phyloP scores from a whole-genome alignment of 2,113 vertebrate genomes.

The Planiliza haematocheilus region DNA sequence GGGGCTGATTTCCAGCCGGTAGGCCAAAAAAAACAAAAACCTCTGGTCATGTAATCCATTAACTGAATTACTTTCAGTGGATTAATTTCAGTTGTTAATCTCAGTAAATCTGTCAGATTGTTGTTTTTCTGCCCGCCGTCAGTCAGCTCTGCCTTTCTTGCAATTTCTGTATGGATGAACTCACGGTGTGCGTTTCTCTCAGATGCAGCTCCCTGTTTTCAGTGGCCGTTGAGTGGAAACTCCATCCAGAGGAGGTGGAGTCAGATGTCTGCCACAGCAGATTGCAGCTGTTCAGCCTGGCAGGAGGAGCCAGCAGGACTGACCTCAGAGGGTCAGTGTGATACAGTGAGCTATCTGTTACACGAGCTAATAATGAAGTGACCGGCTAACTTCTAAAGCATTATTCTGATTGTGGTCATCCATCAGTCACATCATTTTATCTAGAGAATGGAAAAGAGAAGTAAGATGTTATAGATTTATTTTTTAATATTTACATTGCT shows the following conservation, averaged over 20 bases:
- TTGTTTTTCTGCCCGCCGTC: background rate
- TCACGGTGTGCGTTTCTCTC: background rate
- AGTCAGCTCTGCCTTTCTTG: background rate
- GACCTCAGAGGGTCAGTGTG: conserved; percentile 69
- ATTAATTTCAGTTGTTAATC: conserved; percentile 19
- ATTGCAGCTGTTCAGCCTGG: conserved; percentile 82
- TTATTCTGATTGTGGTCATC: background rate
- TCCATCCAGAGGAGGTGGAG: conserved; percentile 47
- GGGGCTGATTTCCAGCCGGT: conserved; percentile 62
- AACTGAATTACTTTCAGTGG: conserved; percentile 24
- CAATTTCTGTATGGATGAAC: background rate
- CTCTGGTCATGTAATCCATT: conserved; percentile 23
- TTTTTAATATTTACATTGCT: background rate
- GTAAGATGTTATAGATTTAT: too few species aligned
- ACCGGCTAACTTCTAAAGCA: background rate
- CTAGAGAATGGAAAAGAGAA: background rate
- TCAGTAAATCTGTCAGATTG: background rate
- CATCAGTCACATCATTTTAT: background rate
- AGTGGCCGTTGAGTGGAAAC: conserved; percentile 76
- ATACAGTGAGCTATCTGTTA: conserved; percentile 9
- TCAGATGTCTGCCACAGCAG: conserved; percentile 61
- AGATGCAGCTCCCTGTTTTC: conserved; percentile 81
- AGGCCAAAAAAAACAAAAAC: conserved; percentile 38
- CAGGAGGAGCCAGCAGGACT: conserved; percentile 65
- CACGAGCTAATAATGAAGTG: conserved; percentile 1